Evolutionary conservation across 2,113 vertebrate species (phyloP).

Genomic region (Periophthalmodon schlosseri): DNA sequence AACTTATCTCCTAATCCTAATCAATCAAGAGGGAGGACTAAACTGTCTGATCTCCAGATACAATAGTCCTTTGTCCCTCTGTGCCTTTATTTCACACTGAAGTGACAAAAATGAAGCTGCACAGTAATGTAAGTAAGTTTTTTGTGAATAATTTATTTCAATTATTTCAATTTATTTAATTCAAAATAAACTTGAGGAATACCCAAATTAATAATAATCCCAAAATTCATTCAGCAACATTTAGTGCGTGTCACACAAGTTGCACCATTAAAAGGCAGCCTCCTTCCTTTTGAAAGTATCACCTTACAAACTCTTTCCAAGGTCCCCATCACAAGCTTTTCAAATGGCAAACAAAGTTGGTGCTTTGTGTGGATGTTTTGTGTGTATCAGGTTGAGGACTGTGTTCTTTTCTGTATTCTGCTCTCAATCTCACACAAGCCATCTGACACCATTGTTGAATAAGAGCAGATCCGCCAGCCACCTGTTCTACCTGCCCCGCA

Average conservation of each 20-base stretch:
- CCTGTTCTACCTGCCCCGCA: constrained; percentile 68
- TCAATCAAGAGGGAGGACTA: constrained; percentile 67
- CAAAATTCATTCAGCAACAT: constrained; percentile 3
- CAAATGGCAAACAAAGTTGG: constrained; percentile 63
- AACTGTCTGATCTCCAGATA: constrained; percentile 69
- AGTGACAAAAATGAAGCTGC: constrained; percentile 21
- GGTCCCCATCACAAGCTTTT: constrained; percentile 58
- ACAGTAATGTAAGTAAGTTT: constrained; percentile 59
- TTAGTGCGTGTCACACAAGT: constrained; percentile 17
- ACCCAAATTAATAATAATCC: neutral
- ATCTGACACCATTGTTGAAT: constrained; percentile 70
- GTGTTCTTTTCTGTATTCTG: constrained; percentile 50
- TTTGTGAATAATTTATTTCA: constrained; percentile 45
- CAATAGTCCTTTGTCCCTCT: constrained; percentile 77
- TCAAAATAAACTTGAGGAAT: neutral
- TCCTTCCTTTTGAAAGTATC: constrained; percentile 61
- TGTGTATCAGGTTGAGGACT: constrained; percentile 62
- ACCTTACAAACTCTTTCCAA: constrained; percentile 57
- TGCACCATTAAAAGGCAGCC: constrained; percentile 49
- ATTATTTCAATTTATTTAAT: too few relatives aligned
- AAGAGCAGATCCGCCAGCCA: constrained; percentile 65
- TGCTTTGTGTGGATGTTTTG: constrained; percentile 56
- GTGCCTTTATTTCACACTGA: constrained; percentile 65
- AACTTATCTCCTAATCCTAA: constrained; percentile 49
- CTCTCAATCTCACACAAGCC: constrained; percentile 51